Percentiles rank a stretch among this genome's conserved stretches.
Conservation (phyloP, 2,888 invertebrate species). For the Conops quadrifasciatus region DNA sequence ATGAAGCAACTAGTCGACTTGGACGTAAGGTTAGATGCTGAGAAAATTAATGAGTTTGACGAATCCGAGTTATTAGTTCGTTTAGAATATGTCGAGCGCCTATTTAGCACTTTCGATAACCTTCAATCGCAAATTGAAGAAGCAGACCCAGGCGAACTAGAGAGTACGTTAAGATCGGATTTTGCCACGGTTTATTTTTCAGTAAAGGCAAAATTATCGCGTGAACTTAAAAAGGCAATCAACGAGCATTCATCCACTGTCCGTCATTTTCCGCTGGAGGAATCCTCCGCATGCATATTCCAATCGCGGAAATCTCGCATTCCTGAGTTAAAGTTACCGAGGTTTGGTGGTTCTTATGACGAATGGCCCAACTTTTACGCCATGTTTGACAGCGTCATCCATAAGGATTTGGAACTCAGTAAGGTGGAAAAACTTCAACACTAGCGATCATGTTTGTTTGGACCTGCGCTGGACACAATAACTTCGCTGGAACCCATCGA, state of each 20-base stretch:
- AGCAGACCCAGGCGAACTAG: background rate
- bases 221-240: background rate
- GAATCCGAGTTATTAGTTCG: background rate
- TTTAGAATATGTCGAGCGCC: background rate
- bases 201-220: background rate
- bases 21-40: background rate
- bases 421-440: conserved; percentile 5
- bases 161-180: background rate
- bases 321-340: conserved; percentile 5
- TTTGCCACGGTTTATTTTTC: background rate
- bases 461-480: background rate
- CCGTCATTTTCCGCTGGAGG: background rate
- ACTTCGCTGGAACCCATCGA: background rate
- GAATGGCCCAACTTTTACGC: conserved; percentile 31
- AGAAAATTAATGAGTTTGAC: background rate
- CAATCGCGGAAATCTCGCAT: background rate
- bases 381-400: conserved; percentile 27
- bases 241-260: background rate
- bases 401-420: conserved; percentile 19
- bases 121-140: background rate
- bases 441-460: background rate
- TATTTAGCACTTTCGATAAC: background rate
- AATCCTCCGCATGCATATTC: background rate
- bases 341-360: conserved; percentile 9
- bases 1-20: background rate